Evolutionary conservation across 1,140 invertebrate species (phyloP), one percentile per base, ranked within the genome.

Genomic region (Hesperophylax magnus): DNA sequence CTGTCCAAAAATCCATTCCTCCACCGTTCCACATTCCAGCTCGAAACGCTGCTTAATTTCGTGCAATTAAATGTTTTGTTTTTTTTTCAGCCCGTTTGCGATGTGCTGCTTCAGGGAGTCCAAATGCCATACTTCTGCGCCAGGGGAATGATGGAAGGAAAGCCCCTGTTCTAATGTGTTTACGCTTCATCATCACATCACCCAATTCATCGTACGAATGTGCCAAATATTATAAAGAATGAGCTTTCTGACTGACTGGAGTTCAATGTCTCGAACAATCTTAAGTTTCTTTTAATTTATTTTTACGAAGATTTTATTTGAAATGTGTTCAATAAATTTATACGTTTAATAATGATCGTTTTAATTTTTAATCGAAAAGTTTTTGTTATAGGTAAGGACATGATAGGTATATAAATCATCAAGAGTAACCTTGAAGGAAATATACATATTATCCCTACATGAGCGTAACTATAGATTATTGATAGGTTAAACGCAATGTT

Each of bases 111-210:
- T 74, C 88, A 92, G 85, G 93, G 93, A 8, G 86, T 95, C 27
- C 93, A 95, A 84, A 93, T 95, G 83, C 93, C 94, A 14, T 91
- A 91, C 85, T 91, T 92, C 84, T 94, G 93, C 84, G 92, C 93
- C 9, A 88, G 92, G 85, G 91, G 91, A 56, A 94, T 95, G 93
- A 86, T 93, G 86, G 91, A 92, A 61, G 92, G 92, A 81, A 87
- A 86, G 63, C 67, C 85, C 15, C 58, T 84, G 9, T 71, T 77
- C 18, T 84, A 39, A 39, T 39, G 34, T 39, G 34, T 39, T 39
- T 61, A 72, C 9, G 7, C 34, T 7, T 39, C 34, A 8, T 77
- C 54, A 58, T n/a, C 54, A 58, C 54, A 5, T 20, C 54, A 58
- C 20, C 17, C 54, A 4, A n/a, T 39, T 3, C 34, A 39, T 39